Conservation (phyloP, 2,113 vertebrate species). For the Aspiorhynchus laticeps region DNA sequence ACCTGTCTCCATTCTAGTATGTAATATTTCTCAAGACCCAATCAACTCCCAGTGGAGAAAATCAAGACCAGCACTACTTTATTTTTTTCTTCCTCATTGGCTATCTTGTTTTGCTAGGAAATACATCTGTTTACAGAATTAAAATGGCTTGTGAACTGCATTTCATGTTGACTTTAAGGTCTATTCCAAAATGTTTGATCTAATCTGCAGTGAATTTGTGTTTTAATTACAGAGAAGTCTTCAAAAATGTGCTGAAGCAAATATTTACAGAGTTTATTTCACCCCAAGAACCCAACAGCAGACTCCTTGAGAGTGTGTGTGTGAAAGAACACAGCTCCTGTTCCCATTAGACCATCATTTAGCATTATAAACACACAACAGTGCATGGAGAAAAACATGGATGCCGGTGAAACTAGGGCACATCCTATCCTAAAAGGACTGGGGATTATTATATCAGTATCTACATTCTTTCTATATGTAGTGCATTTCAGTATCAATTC, state of each 20-base stretch:
- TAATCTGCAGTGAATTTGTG: neutral
- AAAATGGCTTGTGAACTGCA: neutral
- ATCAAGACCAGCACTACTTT: neutral
- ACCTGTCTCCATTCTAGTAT: neutral
- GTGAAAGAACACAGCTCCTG: neutral
- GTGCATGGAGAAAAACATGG: slow-evolving; percentile 1
- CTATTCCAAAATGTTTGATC: neutral
- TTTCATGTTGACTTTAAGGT: neutral
- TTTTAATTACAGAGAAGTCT: neutral
- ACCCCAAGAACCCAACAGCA: neutral
- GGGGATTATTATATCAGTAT: neutral
- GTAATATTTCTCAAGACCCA: neutral
- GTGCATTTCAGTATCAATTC: neutral
- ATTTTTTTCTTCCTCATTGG: neutral
- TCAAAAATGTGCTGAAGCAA: neutral
- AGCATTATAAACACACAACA: slow-evolving; percentile 30
- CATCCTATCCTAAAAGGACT: neutral
- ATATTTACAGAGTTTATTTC: slow-evolving; percentile 1
- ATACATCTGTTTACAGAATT: neutral
- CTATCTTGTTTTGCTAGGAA: neutral
- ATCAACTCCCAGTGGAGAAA: neutral
- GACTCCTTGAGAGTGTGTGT: neutral
- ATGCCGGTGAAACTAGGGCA: slow-evolving; percentile 8
- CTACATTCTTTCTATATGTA: neutral
- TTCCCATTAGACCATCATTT: slow-evolving; percentile 16